These are phyloP conservation scores for Ophioninae sp. DNA, from an alignment of 2,888 invertebrate genomes.

Conservation along the genomic window DNA sequence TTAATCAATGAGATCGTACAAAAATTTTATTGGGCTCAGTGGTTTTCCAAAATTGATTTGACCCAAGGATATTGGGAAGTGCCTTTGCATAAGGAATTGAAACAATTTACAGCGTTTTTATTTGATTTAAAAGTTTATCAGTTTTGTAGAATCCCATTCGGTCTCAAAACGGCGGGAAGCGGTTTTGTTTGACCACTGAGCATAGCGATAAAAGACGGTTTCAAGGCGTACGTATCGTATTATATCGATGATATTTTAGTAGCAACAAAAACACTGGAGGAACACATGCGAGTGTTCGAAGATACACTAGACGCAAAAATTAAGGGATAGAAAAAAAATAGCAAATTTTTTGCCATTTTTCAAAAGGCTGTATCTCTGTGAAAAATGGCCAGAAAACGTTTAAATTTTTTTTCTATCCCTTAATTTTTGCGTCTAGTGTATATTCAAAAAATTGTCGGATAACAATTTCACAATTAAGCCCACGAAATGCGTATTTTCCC, in stretches of 20 bases:
- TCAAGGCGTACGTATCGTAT: not conserved
- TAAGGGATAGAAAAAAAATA: too few relatives aligned
- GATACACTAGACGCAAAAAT: too few relatives aligned
- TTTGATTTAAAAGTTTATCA: not conserved
- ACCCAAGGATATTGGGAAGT: not conserved
- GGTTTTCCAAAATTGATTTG: not conserved
- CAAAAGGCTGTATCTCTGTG: too few relatives aligned
- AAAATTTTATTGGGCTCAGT: not conserved
- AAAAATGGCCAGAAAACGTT: too few relatives aligned
- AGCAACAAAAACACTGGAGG: not conserved
- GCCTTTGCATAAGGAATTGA: not conserved
- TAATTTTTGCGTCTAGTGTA: too few relatives aligned
- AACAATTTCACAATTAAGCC: not conserved
- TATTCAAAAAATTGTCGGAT: not conserved
- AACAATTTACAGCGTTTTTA: not conserved
- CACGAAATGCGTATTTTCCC: not conserved
- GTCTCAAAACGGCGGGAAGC: slow-evolving; percentile 1
- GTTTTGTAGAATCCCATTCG: not conserved
- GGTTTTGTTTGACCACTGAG: not conserved
- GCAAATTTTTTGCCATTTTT: too few relatives aligned
- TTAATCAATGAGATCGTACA: not conserved
- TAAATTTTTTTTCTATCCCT: too few relatives aligned
- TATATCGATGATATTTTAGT: not conserved
- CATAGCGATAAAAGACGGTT: not conserved
- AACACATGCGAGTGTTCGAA: not conserved